Evolutionary conservation across 2,113 vertebrate species (phyloP).

Genomic region (Bubo blakistoni): DNA sequence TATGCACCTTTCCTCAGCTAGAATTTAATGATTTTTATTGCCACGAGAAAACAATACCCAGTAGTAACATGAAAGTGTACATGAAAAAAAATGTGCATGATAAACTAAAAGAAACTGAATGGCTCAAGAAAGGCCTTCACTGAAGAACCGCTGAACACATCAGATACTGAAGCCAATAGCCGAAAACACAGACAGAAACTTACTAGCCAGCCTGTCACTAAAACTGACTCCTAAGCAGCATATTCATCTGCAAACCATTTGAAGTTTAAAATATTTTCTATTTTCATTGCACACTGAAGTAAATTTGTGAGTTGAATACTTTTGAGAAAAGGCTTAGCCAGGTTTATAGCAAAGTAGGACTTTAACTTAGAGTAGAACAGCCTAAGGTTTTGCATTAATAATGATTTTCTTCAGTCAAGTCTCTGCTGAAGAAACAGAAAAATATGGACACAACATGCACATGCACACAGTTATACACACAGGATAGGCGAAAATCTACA

Average conservation of each 20-base stretch:
- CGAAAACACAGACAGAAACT: neutral
- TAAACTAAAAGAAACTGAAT: constrained; percentile 6
- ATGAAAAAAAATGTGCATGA: neutral
- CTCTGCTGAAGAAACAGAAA: constrained; percentile 13
- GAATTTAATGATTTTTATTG: constrained; percentile 17
- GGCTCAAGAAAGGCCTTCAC: constrained; percentile 32
- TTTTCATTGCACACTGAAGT: neutral
- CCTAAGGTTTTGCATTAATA: neutral
- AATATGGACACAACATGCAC: neutral
- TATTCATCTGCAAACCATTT: neutral
- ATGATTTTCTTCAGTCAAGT: neutral
- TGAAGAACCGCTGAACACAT: neutral
- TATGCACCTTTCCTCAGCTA: neutral
- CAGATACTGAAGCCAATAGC: neutral
- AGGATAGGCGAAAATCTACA: neutral
- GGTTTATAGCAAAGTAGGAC: neutral
- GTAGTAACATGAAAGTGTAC: neutral
- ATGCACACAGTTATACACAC: neutral
- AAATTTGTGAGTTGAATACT: neutral
- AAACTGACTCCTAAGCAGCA: neutral
- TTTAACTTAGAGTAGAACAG: neutral
- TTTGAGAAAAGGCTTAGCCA: neutral
- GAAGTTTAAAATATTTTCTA: neutral
- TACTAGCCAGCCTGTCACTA: neutral
- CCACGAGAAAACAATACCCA: constrained; percentile 14